Evolutionary conservation across 2,888 invertebrate genomes (phyloP).

Genomic region (Epinotia bilunana): DNA sequence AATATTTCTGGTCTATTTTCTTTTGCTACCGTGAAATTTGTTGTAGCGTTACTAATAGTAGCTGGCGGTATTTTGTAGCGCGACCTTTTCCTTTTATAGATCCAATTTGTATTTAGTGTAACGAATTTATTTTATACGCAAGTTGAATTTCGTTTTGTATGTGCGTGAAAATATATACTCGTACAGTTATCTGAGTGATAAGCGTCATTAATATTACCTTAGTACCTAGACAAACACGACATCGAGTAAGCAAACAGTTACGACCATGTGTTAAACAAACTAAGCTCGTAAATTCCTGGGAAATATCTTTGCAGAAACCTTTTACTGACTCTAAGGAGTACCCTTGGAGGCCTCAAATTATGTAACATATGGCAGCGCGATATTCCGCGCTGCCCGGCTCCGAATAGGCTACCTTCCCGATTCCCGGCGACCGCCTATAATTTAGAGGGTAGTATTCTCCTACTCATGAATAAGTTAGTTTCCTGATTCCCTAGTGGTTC

Average conservation of each 20-base stretch:
- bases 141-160: background rate
- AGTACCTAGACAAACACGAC: background rate
- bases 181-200: no score
- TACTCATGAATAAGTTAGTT: constrained; percentile 81
- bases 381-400: constrained; percentile 68
- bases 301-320: constrained; percentile 18
- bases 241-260: background rate
- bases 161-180: background rate
- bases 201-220: background rate
- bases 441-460: constrained; percentile 73
- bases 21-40: constrained; percentile 39
- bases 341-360: constrained; percentile 64
- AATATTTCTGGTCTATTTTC: constrained; percentile 44
- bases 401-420: constrained; percentile 76
- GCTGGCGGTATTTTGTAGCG: constrained; percentile 25
- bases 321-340: constrained; percentile 37
- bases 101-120: constrained; percentile 29
- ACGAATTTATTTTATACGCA: constrained; percentile 11
- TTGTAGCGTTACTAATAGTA: constrained; percentile 40
- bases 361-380: constrained; percentile 67
- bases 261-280: background rate
- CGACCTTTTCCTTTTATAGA: constrained; percentile 22
- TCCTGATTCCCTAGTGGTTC: constrained; percentile 61
- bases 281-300: constrained; percentile 19
- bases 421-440: constrained; percentile 78